Evolutionary conservation across 1,140 invertebrate species (phyloP), one percentile per base, ranked within the genome.

Genomic region (Elymnias hypermnestra): DNA sequence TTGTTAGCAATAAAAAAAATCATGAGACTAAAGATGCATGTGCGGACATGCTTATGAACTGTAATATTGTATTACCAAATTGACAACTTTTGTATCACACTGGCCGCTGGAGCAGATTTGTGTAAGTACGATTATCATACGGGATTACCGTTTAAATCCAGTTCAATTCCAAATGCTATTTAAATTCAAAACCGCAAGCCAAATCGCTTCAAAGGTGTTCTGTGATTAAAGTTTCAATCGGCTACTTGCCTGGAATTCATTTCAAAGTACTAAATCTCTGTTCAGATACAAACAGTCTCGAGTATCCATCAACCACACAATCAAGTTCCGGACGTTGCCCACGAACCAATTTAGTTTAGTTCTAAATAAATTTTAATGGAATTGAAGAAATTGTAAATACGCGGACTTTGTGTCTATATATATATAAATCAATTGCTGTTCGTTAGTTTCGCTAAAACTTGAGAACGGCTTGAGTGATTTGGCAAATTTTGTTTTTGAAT

Each of bases 231-330:
- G 22, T 55, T 55, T 50, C 37, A 40, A 41, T 51, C 48, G 35
- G 41, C 49, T 53, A 47, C 44, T 50, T 50, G 37, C 12, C 31
- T 35, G 31, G 46, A 55, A 55, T 55, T 50, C 40, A 46, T 49
- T 55, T 50, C n/a, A 29, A 49, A 55, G 46, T 45, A 44, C 33
- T 35, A 28, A 26, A 48, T 42, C 26, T 43, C 38, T 43, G 39
- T 40, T 49, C 45, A 40, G 41, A 28, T 28, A 43, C 46, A 56
- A 56, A 56, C 49, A 56, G 57, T 61, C 53, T 61, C 49, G 43
- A 59, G 53, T 46, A 45, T 47, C 53, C 51, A 60, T 61, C 49
- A 47, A 53, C 57, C 52, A 18, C 49, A 44, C 33, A 46, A 44
- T 23, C 21, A 46, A 37, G 37, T 48, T 23, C 47, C 47, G 41